These are phyloP conservation scores for Patella pellucida DNA, from an alignment of 2,888 invertebrate genomes.

Conservation along the genomic window DNA sequence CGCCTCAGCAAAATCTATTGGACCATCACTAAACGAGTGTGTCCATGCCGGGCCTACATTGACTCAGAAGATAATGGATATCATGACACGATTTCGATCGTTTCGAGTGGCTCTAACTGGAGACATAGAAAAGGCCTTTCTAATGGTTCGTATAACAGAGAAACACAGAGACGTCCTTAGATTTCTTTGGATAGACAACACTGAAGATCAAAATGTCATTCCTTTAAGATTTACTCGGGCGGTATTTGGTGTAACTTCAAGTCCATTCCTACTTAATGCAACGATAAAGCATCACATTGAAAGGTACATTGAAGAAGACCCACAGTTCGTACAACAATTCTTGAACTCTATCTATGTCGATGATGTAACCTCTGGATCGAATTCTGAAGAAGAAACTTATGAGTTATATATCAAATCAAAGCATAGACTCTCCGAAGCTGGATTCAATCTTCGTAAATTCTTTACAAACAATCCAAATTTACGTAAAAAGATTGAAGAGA, in stretches of 20 bases:
- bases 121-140: too few relatives aligned
- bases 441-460: neutral
- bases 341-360: neutral
- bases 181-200: too few relatives aligned
- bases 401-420: neutral
- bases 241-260: neutral
- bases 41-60: too few relatives aligned
- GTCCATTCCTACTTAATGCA: neutral
- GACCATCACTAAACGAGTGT: constrained; percentile 1
- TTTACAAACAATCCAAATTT: neutral
- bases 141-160: too few relatives aligned
- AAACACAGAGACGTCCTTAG: too few relatives aligned
- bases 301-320: neutral
- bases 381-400: neutral
- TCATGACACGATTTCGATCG: too few relatives aligned
- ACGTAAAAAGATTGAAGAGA: neutral
- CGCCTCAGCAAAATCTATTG: neutral
- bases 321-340: neutral
- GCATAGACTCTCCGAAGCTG: neutral
- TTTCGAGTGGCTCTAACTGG: too few relatives aligned
- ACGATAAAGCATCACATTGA: neutral
- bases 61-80: too few relatives aligned
- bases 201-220: too few relatives aligned
- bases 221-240: too few relatives aligned
- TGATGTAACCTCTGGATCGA: neutral